Evolutionary conservation across 2,888 invertebrate genomes (phyloP), one percentile per base, ranked within the genome.

Genomic region (Entomobrya proxima): DNA sequence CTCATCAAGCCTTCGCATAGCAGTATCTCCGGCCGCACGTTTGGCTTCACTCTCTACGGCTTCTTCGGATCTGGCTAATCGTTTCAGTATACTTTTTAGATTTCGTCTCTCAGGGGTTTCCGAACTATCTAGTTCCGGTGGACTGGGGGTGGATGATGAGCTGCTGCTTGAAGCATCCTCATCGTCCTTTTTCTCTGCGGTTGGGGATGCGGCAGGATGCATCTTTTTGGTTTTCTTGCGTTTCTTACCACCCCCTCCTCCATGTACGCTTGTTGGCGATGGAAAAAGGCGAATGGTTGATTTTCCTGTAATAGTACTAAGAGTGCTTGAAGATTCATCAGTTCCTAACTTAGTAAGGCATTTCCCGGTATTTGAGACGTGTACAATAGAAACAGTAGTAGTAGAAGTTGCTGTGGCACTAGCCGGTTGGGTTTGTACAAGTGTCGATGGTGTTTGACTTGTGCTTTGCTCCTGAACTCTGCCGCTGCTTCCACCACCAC

Each of bases 81-180:
- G 96, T 91, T 96, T 97, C 80, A 97, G 92, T 91, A 97, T 96
- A 88, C 96, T 96, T 92, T 97, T 97, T 58, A 97, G 92, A 90
- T 95, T 95, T 90, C 95, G 93, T 90, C 97, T 93, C 92, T 97
- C 96, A 21, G 95, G 92, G 0, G 97, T 97, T 92, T 97, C 97
- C 91, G 96, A 96, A 32, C 95, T 95, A 44, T 87, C 87, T 91
- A 95, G 95, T 27, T 95, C 95, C 2, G 90, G 90, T 5, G 91
- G 90, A 69, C 90, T 90, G 15, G 88, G 87, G 1, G 85, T 75
- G 0, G 85, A 85, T 4, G 79, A 78, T n/a, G 81, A 72, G 37
- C 79, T 78, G 35, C 79, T 84, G 30, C 58, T 67, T 7, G 74
- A 74, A 21, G 24, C 69, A 32, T 7, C 27, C 1, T 58, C 75